Percentiles rank a stretch among this genome's conserved stretches.
These are phyloP conservation scores for Macaria liturata DNA, from an alignment of 2,888 invertebrate genomes.

Conservation along the genomic window DNA sequence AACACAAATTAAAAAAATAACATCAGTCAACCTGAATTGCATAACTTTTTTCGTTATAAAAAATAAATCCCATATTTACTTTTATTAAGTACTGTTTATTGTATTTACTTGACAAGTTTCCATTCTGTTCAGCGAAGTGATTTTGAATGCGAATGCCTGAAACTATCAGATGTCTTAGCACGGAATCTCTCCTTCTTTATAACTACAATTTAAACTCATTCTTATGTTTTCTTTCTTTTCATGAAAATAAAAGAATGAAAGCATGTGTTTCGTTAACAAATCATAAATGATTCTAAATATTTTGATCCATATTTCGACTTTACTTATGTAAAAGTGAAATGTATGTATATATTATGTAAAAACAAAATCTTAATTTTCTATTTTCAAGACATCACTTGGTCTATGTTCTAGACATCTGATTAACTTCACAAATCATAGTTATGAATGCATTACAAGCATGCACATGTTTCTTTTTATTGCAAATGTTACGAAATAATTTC, in stretches of 20 bases:
- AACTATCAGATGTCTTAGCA: slow-evolving; percentile 24
- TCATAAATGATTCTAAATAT: neutral
- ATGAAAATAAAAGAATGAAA: neutral
- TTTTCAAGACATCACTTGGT: too few species aligned
- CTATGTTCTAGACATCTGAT: slow-evolving; percentile 14
- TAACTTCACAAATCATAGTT: neutral
- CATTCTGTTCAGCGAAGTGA: slow-evolving; percentile 10
- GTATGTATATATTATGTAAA: too few species aligned
- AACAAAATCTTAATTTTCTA: too few species aligned
- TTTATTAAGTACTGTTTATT: too few species aligned
- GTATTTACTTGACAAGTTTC: neutral
- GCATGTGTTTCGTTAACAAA: slow-evolving; percentile 3
- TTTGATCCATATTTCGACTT: too few species aligned
- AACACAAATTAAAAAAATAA: too few species aligned
- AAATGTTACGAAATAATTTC: too few species aligned
- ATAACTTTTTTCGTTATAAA: too few species aligned
- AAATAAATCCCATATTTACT: too few species aligned
- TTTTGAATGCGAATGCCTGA: slow-evolving; percentile 23
- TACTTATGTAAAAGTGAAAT: too few species aligned
- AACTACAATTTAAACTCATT: slow-evolving; percentile 1
- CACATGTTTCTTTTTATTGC: neutral
- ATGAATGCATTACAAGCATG: slow-evolving; percentile 2
- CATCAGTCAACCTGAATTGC: too few species aligned
- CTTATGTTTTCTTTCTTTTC: slow-evolving; percentile 10
- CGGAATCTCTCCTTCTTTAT: slow-evolving; percentile 20